Evolutionary conservation across 2,888 invertebrate genomes (phyloP), one percentile per base, ranked within the genome.

Genomic region (Acrobasis suavella): DNA sequence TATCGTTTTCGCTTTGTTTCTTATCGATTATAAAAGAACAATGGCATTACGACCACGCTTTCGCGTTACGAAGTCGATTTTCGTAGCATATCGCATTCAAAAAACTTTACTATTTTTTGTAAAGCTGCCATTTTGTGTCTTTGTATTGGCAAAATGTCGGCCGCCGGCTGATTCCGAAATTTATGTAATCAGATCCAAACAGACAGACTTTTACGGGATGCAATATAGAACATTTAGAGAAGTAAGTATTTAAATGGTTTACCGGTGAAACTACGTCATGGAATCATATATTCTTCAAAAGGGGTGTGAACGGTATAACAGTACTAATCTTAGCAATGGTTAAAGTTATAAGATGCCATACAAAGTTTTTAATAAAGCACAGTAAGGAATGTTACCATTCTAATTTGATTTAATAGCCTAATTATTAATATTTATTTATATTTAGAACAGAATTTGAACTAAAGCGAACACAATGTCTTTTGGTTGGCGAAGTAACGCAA

Each of bases 401-500:
- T 22, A 8, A 6, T 32, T 8, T 7, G 32, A 32, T 7, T 32
- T 2, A 7, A 6, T 0, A 2, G 32, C 32, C 32, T 32, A 7
- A 32, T 32, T 8, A 32, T 32, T 32, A 7, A 0, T 32, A 32
- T 32, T 32, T 32, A 7, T 7, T 32, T 32, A 7, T 7, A 32
- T 32, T 32, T 32, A 7, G 5, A 22, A 22, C 5, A 22, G 22
- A 22, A 22, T 22, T 22, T 22, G 5, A 22, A 22, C 22, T 22
- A 3, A 3, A 22, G 5, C 5, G 5, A 54, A 51, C 58, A 49
- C 32, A 49, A 38, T 38, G 39, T 10, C 39, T n/a, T 42, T 70
- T 72, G 75, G 71, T 76, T 69, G 76, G 67, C 72, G 65, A 60
- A 64, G 66, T 66, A 69, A 67, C 72, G 74, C 73, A 69, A 63